These are phyloP conservation scores for Battus philenor DNA, from an alignment of 1,140 invertebrate genomes.

Conservation along the genomic window DNA sequence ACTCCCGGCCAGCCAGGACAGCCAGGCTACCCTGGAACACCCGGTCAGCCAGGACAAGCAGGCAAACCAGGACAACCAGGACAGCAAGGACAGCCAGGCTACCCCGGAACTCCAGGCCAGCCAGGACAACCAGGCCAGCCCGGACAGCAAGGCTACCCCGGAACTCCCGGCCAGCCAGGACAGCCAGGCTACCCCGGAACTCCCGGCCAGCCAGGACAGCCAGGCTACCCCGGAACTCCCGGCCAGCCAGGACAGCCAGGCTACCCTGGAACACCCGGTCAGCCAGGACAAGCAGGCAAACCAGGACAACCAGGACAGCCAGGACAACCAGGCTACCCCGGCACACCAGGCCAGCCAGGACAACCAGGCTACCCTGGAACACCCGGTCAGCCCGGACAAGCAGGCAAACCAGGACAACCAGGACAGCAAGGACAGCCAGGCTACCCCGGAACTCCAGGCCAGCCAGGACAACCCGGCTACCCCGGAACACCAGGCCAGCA, in stretches of 20 bases:
- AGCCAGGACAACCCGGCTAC: constrained; percentile 22
- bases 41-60: constrained; percentile 29
- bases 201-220: constrained; percentile 27
- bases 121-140: constrained; percentile 31
- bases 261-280: constrained; percentile 15
- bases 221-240: constrained; percentile 23
- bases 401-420: constrained; percentile 22
- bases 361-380: constrained; percentile 18
- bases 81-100: constrained; percentile 25
- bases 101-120: constrained; percentile 26
- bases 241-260: constrained; percentile 26
- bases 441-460: constrained; percentile 19
- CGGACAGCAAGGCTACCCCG: constrained; percentile 31
- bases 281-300: constrained; percentile 16
- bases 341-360: constrained; percentile 21
- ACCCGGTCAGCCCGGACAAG: constrained; percentile 23
- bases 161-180: constrained; percentile 20
- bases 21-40: constrained; percentile 24
- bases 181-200: constrained; percentile 17
- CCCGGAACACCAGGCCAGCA: constrained; percentile 11
- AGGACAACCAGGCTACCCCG: constrained; percentile 20
- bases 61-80: constrained; percentile 28
- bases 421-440: constrained; percentile 19
- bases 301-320: constrained; percentile 28
- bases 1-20: constrained; percentile 17